Percentiles rank a stretch among this genome's conserved stretches.
These are phyloP conservation scores for Notolepis coatsorum DNA, from an alignment of 2,797 vertebrate genomes.

Conservation along the genomic window DNA sequence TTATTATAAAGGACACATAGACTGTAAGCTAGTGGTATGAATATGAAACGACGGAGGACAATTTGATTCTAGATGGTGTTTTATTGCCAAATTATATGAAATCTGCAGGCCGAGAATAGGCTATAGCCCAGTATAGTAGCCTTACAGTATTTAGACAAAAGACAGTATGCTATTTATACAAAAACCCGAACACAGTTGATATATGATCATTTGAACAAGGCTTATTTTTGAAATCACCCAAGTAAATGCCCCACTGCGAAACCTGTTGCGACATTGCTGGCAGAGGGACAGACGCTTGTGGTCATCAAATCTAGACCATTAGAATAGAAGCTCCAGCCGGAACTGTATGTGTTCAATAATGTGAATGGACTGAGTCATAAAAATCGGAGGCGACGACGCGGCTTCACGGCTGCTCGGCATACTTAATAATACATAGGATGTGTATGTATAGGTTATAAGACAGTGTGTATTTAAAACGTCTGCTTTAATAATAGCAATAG, in stretches of 20 bases:
- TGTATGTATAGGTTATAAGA: constrained; percentile 41
- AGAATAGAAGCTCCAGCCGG: constrained; percentile 59
- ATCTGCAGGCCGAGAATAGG: too few relatives aligned
- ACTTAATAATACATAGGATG: constrained; percentile 48
- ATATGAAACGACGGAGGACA: too few relatives aligned
- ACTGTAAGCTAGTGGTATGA: too few relatives aligned
- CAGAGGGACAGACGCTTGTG: constrained; percentile 52
- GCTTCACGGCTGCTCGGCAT: constrained; percentile 38
- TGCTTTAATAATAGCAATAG: neutral
- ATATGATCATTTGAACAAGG: too few relatives aligned
- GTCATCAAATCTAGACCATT: constrained; percentile 67
- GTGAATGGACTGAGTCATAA: constrained; percentile 80
- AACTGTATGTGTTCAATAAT: constrained; percentile 65
- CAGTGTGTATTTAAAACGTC: neutral
- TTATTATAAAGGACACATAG: too few relatives aligned
- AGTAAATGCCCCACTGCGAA: constrained; percentile 48
- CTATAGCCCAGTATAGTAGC: too few relatives aligned
- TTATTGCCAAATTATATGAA: too few relatives aligned
- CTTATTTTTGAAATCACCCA: too few relatives aligned
- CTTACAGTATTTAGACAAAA: too few relatives aligned
- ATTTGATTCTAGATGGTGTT: too few relatives aligned
- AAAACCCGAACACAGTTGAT: too few relatives aligned
- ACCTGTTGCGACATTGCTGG: constrained; percentile 79
- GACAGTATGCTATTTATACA: too few relatives aligned
- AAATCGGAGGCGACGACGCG: constrained; percentile 65